phyloP scores from a whole-genome alignment of 1,140 invertebrate species.

The Anastrepha obliqua region DNA sequence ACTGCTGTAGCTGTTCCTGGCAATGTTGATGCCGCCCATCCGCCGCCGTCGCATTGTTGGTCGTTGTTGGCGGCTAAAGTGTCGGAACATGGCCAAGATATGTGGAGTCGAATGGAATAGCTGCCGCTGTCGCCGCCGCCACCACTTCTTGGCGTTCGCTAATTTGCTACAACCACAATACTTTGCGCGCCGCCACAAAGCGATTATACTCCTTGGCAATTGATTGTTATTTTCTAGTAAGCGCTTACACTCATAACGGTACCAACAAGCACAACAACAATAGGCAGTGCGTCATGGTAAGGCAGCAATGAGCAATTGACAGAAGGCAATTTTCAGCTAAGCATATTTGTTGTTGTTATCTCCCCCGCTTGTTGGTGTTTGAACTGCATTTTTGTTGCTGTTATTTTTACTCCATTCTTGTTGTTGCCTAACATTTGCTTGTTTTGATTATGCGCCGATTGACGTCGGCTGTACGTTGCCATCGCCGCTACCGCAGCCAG shows the following conservation, averaged over 20 bases:
- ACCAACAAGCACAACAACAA: neutral
- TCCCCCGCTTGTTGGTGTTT: neutral
- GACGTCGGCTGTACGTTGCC: conserved; percentile 8
- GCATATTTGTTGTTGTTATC: conserved; percentile 33
- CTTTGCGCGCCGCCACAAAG: neutral
- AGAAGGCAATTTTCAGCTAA: neutral
- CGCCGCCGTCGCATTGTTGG: neutral
- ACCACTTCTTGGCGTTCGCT: neutral
- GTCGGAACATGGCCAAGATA: too few relatives aligned
- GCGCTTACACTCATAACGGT: neutral
- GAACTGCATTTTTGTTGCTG: neutral
- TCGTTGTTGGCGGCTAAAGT: neutral
- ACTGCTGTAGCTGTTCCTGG: neutral
- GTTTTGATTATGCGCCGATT: conserved; percentile 55
- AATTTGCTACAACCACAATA: neutral
- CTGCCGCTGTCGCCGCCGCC: neutral
- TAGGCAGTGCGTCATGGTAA: neutral
- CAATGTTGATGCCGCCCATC: neutral
- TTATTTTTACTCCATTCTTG: conserved; percentile 41
- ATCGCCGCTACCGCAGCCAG: neutral
- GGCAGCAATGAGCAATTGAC: neutral
- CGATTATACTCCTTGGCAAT: neutral
- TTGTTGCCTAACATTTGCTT: conserved; percentile 43
- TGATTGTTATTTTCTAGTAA: conserved; percentile 4
- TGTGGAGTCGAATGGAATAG: neutral